Percentiles rank a stretch among this genome's conserved stretches.
phyloP scores from a whole-genome alignment of 2,113 vertebrate genomes.

The Alaudala cheleensis region DNA sequence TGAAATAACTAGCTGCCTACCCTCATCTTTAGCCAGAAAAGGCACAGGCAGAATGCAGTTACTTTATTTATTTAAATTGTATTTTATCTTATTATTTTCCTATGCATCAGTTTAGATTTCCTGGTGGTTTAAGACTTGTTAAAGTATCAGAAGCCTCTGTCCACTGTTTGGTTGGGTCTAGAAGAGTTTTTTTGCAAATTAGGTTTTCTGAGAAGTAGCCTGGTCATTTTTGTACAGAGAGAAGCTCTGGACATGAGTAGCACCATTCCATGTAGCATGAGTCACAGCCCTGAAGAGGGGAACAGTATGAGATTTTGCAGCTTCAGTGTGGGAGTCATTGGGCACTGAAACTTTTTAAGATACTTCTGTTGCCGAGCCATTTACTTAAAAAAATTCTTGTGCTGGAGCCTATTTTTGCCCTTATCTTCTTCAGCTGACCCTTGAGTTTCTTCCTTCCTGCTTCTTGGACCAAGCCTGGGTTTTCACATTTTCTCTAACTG shows the following conservation, averaged over 20 bases:
- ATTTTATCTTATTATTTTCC: background rate
- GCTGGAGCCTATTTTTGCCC: background rate
- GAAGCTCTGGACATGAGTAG: background rate
- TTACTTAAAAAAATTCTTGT: background rate
- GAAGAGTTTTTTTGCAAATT: background rate
- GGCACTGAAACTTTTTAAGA: background rate
- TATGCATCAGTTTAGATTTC: background rate
- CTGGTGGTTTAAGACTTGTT: background rate
- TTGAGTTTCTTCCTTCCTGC: background rate
- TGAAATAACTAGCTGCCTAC: conserved; percentile 3
- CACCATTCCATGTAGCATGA: background rate
- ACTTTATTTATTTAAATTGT: background rate
- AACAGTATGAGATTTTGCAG: background rate
- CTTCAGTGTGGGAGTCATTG: background rate
- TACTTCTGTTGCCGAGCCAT: background rate
- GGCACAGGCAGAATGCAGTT: background rate
- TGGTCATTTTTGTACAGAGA: background rate
- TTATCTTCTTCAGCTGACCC: background rate
- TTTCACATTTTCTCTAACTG: background rate
- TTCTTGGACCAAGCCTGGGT: background rate
- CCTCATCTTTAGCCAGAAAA: background rate
- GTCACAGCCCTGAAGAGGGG: background rate
- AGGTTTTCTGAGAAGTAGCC: background rate
- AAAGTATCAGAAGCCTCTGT: background rate
- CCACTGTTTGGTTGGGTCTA: background rate